These are phyloP conservation scores for Marcusenius ussheri DNA, from an alignment of 2,113 vertebrate species.

Conservation along the genomic window DNA sequence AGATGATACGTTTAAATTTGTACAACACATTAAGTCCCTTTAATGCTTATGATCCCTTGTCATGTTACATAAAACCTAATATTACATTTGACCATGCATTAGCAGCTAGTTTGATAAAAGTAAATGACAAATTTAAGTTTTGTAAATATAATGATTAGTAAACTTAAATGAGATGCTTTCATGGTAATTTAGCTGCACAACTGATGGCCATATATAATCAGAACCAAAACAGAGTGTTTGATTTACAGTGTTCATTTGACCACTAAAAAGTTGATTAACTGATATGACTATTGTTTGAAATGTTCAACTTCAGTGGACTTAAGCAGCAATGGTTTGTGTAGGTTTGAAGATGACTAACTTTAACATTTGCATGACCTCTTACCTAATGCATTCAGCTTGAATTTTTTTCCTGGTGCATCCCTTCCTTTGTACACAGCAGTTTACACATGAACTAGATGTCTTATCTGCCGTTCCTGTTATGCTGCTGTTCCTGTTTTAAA, in stretches of 20 bases:
- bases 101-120: background rate
- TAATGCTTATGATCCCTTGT: background rate
- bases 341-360: background rate
- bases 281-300: background rate
- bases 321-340: background rate
- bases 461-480: background rate
- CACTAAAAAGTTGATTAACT: background rate
- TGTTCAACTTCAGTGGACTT: background rate
- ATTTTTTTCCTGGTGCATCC: background rate
- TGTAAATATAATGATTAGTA: background rate
- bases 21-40: background rate
- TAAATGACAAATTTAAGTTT: background rate
- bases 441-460: background rate
- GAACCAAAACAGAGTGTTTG: background rate
- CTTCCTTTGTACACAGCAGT: background rate
- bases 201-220: background rate
- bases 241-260: background rate
- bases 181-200: background rate
- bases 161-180: background rate
- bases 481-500: background rate
- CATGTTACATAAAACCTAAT: background rate
- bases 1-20: background rate
- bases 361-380: background rate
- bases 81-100: background rate
- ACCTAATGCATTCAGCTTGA: background rate